A percentile compares a stretch with the other conserved stretches of the same genome.
These are phyloP conservation scores for Lithobius niger DNA, from an alignment of 1,140 invertebrate species.

Conservation along the genomic window DNA sequence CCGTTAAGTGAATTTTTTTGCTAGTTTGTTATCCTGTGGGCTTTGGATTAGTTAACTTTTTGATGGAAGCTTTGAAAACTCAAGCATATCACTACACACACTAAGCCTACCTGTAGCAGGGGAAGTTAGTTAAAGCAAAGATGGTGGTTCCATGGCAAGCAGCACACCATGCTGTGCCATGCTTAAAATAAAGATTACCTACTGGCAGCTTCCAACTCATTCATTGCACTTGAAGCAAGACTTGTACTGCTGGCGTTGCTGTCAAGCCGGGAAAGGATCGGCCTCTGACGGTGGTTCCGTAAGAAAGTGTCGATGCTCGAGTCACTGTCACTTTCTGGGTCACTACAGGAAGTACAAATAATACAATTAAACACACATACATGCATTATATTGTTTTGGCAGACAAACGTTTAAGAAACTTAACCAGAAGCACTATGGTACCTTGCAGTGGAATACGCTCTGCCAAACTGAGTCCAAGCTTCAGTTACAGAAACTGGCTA, in stretches of 20 bases:
- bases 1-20: background rate
- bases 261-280: slow-evolving; percentile 10
- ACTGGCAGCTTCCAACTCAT: slow-evolving; percentile 16
- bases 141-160: background rate
- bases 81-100: background rate
- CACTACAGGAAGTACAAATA: slow-evolving; percentile 13
- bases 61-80: background rate
- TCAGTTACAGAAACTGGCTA: background rate
- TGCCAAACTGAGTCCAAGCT: background rate
- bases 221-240: slow-evolving; percentile 4
- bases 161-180: slow-evolving; percentile 9
- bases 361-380: background rate
- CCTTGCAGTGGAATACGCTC: background rate
- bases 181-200: slow-evolving; percentile 18
- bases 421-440: background rate
- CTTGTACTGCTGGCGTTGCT: slow-evolving; percentile 14
- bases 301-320: slow-evolving; percentile 13
- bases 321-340: slow-evolving; percentile 16
- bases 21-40: background rate
- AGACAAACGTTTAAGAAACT: background rate
- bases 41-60: background rate
- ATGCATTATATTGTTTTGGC: background rate
- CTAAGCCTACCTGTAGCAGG: background rate
- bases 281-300: slow-evolving; percentile 6
- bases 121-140: background rate